Percentiles rank a stretch among this genome's conserved stretches.
Evolutionary conservation across 2,797 vertebrate genomes (phyloP).

Genomic region (Alca torda): DNA sequence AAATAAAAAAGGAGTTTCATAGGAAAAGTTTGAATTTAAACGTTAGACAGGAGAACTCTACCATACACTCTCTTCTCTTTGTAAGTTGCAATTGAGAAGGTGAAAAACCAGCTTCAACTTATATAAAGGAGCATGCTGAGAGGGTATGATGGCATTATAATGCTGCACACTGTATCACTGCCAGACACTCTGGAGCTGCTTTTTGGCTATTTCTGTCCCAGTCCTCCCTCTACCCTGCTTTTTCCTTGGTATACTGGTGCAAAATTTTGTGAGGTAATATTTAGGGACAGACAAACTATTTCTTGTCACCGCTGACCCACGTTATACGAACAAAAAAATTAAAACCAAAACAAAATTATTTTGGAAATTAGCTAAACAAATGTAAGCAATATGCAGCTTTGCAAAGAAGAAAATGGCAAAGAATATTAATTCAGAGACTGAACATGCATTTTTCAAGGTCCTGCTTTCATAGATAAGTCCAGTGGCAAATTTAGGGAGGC

Average conservation of each 20-base stretch:
- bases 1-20: neutral
- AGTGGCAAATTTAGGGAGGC: neutral
- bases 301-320: neutral
- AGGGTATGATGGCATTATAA: neutral
- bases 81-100: neutral
- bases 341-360: neutral
- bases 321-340: neutral
- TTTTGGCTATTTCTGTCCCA: slow-evolving; percentile 29
- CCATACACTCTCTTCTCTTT: neutral
- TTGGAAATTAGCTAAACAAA: neutral
- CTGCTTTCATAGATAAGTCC: neutral
- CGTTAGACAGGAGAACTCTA: neutral
- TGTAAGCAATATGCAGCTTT: neutral
- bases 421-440: neutral
- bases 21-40: neutral
- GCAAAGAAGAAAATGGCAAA: neutral
- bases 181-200: neutral
- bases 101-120: neutral
- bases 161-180: neutral
- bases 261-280: neutral
- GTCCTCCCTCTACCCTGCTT: neutral
- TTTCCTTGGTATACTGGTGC: neutral
- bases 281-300: neutral
- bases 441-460: neutral
- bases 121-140: slow-evolving; percentile 2